Percentiles rank a stretch among this genome's conserved stretches.
Conservation (phyloP, 1,140 invertebrate genomes). For the Calephelis nemesis region DNA sequence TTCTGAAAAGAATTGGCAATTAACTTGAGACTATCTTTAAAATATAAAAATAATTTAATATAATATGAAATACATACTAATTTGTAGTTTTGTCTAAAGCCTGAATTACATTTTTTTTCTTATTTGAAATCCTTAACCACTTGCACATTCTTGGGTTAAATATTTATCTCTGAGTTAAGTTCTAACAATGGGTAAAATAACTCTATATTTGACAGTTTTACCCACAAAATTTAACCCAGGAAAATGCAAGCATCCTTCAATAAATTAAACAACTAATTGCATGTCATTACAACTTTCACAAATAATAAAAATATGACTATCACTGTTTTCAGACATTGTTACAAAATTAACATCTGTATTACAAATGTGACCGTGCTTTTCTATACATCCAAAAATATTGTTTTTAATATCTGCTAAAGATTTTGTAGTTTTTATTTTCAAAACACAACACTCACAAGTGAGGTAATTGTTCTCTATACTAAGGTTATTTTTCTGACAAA, state of each 20-base stretch:
- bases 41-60: too few relatives aligned
- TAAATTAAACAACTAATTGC: slow-evolving; percentile 46
- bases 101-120: background rate
- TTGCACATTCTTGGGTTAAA: too few relatives aligned
- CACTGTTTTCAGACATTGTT: slow-evolving; percentile 43
- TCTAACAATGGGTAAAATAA: too few relatives aligned
- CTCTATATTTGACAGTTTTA: too few relatives aligned
- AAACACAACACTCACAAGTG: slow-evolving; percentile 48
- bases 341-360: slow-evolving; percentile 48
- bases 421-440: slow-evolving; percentile 42
- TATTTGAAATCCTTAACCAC: background rate
- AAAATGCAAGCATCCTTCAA: background rate
- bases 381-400: slow-evolving; percentile 42
- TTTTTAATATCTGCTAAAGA: slow-evolving; percentile 47
- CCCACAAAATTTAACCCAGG: background rate
- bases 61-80: too few relatives aligned
- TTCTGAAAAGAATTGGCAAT: too few relatives aligned
- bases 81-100: too few relatives aligned
- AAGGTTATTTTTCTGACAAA: slow-evolving; percentile 62
- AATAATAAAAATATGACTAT: slow-evolving; percentile 58
- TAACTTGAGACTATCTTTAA: too few relatives aligned
- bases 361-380: slow-evolving; percentile 50
- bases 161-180: too few relatives aligned
- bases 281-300: slow-evolving; percentile 63
- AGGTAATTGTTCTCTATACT: slow-evolving; percentile 35